Evolutionary conservation across 2,797 vertebrate genomes (phyloP).

Genomic region (Tiaroga cobitis): DNA sequence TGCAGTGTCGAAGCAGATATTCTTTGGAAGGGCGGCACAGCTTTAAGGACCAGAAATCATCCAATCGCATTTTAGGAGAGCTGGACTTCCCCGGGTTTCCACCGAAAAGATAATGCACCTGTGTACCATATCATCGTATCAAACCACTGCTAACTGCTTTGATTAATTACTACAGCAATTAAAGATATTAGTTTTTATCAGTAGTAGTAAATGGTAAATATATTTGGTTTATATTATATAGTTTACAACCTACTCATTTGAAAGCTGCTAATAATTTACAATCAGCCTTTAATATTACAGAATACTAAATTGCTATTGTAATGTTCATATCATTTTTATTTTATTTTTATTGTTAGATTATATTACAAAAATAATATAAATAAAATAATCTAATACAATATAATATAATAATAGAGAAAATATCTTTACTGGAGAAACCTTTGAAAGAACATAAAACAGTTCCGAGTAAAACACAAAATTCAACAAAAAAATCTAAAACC

Average conservation of each 20-base stretch:
- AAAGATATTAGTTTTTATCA: not conserved
- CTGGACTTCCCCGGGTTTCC: constrained; percentile 99
- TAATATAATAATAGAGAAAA: not conserved
- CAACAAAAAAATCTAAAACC: no score
- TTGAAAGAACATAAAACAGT: not conserved
- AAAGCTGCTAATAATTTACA: not conserved
- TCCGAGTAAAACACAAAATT: no score
- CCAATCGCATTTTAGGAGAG: constrained; percentile 98
- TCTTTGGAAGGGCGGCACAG: constrained; percentile 98
- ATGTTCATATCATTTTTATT: no score
- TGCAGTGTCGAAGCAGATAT: constrained; percentile 96
- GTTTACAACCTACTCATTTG: not conserved
- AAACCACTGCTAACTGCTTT: not conserved
- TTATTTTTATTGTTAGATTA: no score
- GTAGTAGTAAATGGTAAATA: not conserved
- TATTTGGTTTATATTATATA: no score
- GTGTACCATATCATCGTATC: constrained; percentile 38
- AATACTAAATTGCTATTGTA: not conserved
- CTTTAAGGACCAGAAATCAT: constrained; percentile 99
- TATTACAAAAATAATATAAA: not conserved
- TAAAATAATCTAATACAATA: no score
- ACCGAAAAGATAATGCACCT: constrained; percentile 99
- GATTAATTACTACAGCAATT: not conserved
- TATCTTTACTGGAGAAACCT: not conserved
- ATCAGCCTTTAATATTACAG: not conserved